phyloP scores from a whole-genome alignment of 2,888 invertebrate species.

The Lordiphosa fenestrarum region DNA sequence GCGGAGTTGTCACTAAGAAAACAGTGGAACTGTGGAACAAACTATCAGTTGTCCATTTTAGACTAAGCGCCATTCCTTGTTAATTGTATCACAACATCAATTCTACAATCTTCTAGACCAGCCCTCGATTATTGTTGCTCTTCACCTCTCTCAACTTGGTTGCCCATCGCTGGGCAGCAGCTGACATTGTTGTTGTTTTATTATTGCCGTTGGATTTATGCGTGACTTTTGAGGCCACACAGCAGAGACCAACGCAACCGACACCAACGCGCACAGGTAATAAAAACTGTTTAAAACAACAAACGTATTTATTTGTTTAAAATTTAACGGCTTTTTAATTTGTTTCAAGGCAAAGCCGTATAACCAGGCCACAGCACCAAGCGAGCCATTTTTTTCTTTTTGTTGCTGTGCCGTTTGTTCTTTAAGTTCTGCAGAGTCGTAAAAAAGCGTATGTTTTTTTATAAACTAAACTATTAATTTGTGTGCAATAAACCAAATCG shows the following conservation, averaged over 20 bases:
- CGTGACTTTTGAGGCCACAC: slow-evolving; percentile 15
- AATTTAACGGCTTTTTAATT: slow-evolving; percentile 60
- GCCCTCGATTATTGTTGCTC: slow-evolving; percentile 1
- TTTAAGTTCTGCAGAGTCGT: slow-evolving; percentile 32
- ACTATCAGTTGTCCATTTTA: no score
- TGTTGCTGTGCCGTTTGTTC: slow-evolving; percentile 3
- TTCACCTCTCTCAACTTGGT: slow-evolving; percentile 9
- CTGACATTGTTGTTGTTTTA: slow-evolving; percentile 37
- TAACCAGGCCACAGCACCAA: slow-evolving; percentile 33
- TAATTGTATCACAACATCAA: no score
- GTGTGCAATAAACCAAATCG: slow-evolving; percentile 27
- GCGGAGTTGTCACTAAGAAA: no score
- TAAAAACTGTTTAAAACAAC: slow-evolving; percentile 70
- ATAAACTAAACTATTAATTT: slow-evolving; percentile 26
- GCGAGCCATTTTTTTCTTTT: slow-evolving; percentile 21
- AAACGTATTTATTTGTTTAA: slow-evolving; percentile 64
- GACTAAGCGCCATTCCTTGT: no score
- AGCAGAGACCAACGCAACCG: not conserved
- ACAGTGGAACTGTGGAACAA: no score
- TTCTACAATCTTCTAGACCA: no score
- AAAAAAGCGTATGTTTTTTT: slow-evolving; percentile 29
- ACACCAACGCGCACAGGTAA: slow-evolving; percentile 58
- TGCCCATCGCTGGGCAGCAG: slow-evolving; percentile 7
- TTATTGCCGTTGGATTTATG: slow-evolving; percentile 11
- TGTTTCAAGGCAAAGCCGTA: slow-evolving; percentile 55